These are phyloP conservation scores for Anaspis maculata DNA, from an alignment of 2,888 invertebrate genomes.

Conservation along the genomic window DNA sequence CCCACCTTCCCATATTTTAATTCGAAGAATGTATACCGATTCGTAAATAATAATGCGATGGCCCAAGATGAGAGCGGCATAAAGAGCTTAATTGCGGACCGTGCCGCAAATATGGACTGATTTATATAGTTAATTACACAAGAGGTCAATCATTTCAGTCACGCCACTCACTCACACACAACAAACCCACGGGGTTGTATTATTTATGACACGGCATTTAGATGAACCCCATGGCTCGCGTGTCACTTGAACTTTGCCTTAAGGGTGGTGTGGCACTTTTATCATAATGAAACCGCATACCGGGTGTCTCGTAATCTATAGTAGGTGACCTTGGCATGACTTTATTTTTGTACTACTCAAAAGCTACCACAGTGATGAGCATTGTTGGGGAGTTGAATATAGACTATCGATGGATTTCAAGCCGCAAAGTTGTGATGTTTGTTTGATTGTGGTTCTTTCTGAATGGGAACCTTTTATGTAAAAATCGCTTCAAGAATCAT, in stretches of 20 bases:
- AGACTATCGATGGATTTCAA: too few species aligned
- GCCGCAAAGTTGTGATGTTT: too few species aligned
- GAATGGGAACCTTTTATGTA: too few species aligned
- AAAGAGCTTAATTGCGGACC: conserved; percentile 5
- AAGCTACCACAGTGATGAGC: too few species aligned
- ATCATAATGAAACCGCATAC: conserved; percentile 25
- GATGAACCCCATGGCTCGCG: conserved; percentile 25
- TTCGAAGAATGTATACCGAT: too few species aligned
- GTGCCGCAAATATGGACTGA: conserved; percentile 12
- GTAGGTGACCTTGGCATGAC: not conserved
- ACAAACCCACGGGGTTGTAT: conserved; percentile 22
- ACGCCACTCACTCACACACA: conserved; percentile 20
- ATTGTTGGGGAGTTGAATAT: too few species aligned
- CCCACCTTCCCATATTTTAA: too few species aligned
- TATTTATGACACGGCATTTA: conserved; percentile 30
- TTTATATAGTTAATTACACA: conserved; percentile 24
- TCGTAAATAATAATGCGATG: too few species aligned
- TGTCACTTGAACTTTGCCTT: conserved; percentile 19
- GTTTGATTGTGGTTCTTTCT: too few species aligned
- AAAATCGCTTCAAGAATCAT: too few species aligned
- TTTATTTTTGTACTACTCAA: too few species aligned
- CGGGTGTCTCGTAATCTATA: not conserved
- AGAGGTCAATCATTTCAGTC: conserved; percentile 27
- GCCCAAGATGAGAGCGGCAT: not conserved
- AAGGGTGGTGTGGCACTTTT: conserved; percentile 22